phyloP scores from a whole-genome alignment of 2,888 invertebrate genomes.

The Nephrocerus scutellatus region DNA sequence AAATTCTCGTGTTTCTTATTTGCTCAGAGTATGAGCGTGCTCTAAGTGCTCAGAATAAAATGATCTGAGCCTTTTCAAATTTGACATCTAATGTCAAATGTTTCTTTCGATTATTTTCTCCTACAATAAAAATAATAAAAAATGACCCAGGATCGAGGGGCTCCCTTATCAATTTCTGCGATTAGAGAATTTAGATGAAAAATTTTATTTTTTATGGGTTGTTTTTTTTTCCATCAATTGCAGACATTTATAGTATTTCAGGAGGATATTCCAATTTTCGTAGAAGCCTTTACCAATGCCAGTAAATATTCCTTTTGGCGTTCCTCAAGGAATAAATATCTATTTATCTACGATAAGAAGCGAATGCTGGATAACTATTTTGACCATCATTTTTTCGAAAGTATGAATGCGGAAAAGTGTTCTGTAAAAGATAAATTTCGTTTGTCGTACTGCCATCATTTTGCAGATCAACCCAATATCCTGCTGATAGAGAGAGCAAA shows the following conservation, averaged over 20 bases:
- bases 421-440: neutral
- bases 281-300: constrained; percentile 31
- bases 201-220: too few species aligned
- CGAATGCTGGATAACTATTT: constrained; percentile 16
- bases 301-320: constrained; percentile 40
- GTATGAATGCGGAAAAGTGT: constrained; percentile 11
- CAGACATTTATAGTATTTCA: constrained; percentile 39
- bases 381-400: constrained; percentile 30
- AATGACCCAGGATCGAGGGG: too few species aligned
- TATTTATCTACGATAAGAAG: constrained; percentile 28
- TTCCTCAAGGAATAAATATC: constrained; percentile 33
- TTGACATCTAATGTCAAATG: too few species aligned
- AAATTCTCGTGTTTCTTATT: too few species aligned
- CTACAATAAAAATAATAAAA: too few species aligned
- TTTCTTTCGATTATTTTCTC: too few species aligned
- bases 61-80: too few species aligned
- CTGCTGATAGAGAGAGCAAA: constrained; percentile 29
- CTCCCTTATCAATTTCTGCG: too few species aligned
- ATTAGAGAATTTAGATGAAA: too few species aligned
- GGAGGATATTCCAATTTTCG: constrained; percentile 31
- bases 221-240: neutral
- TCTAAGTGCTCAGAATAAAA: too few species aligned
- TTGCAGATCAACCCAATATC: constrained; percentile 37
- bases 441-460: neutral
- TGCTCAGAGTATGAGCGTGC: too few species aligned